Percentiles rank a stretch among this genome's conserved stretches.
Conservation (phyloP, 2,113 vertebrate species). For the Bothrops jararaca region DNA sequence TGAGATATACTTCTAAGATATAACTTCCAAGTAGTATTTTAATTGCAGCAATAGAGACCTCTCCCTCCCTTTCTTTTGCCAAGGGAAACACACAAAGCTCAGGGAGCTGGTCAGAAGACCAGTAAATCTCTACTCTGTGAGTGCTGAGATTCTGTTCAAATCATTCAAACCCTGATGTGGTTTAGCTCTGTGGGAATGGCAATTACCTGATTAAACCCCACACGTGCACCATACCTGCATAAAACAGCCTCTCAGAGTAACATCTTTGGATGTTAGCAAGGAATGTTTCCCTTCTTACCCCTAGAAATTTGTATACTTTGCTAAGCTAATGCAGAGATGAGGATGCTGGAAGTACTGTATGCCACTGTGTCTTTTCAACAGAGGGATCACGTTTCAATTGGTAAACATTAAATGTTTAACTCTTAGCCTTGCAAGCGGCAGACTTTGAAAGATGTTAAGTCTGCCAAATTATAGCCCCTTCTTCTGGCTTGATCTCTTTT, state of each 20-base stretch:
- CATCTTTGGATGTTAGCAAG: constrained; percentile 10
- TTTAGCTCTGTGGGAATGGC: not conserved
- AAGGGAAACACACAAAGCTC: not conserved
- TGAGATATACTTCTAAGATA: not conserved
- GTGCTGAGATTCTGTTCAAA: not conserved
- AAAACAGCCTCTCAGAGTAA: constrained; percentile 14
- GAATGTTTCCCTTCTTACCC: not conserved
- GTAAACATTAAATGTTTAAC: constrained; percentile 65
- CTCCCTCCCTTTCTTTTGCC: not conserved
- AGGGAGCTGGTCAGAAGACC: not conserved
- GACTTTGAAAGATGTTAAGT: constrained; percentile 75
- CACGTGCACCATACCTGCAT: not conserved
- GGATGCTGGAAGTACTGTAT: constrained; percentile 49
- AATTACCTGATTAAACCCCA: constrained; percentile 5
- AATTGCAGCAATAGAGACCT: not conserved
- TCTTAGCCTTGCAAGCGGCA: constrained; percentile 63
- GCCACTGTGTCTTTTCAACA: constrained; percentile 62
- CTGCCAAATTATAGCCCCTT: constrained; percentile 76
- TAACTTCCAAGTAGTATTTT: not conserved
- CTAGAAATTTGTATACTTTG: constrained; percentile 30
- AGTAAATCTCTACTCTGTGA: not conserved
- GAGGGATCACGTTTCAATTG: constrained; percentile 67
- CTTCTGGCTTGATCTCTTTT: constrained; percentile 75
- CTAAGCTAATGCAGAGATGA: constrained; percentile 25
- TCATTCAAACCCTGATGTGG: not conserved